Evolutionary conservation across 2,113 vertebrate species (phyloP).

Genomic region (Lathamus discolor): DNA sequence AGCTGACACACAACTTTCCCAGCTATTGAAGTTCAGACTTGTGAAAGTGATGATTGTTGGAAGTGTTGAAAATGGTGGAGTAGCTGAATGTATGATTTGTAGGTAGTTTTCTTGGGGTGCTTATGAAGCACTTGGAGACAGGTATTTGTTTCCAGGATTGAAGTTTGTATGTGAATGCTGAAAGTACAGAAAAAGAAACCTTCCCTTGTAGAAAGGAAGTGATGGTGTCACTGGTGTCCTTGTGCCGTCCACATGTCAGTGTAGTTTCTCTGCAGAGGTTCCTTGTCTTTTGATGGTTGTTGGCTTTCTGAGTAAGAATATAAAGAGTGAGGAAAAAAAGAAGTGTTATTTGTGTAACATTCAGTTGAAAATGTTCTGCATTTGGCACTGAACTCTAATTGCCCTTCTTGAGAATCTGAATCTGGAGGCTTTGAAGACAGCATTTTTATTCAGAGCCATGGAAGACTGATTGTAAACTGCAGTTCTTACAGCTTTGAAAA

Average conservation of each 20-base stretch:
- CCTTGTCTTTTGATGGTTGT: not conserved
- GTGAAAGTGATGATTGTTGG: not conserved
- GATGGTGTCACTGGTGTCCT: not conserved
- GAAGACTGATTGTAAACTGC: not conserved
- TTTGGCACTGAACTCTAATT: not conserved
- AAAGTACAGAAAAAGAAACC: not conserved
- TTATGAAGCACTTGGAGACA: not conserved
- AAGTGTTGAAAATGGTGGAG: not conserved
- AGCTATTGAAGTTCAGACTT: not conserved
- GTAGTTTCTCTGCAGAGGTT: not conserved
- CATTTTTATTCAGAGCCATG: not conserved
- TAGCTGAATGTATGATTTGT: conserved; percentile 20
- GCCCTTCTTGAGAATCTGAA: not conserved
- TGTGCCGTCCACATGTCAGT: not conserved
- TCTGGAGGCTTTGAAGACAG: not conserved
- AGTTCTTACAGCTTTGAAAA: not conserved
- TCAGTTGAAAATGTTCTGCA: not conserved
- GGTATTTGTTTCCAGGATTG: conserved; percentile 34
- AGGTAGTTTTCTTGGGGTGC: conserved; percentile 15
- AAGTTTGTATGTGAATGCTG: not conserved
- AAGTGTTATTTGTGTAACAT: not conserved
- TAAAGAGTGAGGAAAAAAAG: not conserved
- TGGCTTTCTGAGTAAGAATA: not conserved
- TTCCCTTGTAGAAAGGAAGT: not conserved
- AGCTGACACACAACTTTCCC: not conserved